Evolutionary conservation across 2,797 vertebrate species (phyloP).

Genomic region (Phataginus tricuspis): DNA sequence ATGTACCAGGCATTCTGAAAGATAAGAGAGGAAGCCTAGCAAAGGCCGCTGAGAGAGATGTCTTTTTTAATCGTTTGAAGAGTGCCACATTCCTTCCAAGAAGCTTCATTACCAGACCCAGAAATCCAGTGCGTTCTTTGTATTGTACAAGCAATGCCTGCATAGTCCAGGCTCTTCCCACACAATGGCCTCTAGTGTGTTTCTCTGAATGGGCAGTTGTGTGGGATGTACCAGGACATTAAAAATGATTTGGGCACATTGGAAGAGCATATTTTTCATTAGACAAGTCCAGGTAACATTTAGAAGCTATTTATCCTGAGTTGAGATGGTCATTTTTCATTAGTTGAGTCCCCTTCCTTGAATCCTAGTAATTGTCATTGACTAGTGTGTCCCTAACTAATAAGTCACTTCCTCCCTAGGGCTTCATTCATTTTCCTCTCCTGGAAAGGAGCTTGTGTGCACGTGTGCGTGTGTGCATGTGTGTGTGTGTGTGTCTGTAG

Average conservation of each 20-base stretch:
- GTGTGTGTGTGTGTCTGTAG: not conserved
- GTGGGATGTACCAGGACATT: not conserved
- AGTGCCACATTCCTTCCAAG: not conserved
- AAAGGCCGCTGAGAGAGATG: not conserved
- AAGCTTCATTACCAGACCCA: not conserved
- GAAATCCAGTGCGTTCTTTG: not conserved
- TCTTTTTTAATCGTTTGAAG: slow-evolving; percentile 11
- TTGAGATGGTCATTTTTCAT: not conserved
- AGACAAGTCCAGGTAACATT: not conserved
- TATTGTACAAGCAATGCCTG: not conserved
- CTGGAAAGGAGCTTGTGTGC: not conserved
- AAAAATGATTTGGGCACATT: not conserved
- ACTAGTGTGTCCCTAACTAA: not conserved
- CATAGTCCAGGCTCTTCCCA: not conserved
- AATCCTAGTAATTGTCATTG: not conserved
- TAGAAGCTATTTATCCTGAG: not conserved
- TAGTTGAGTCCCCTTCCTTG: not conserved
- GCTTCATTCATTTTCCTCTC: not conserved
- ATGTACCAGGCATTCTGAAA: not conserved
- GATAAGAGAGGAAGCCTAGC: slow-evolving; percentile 29
- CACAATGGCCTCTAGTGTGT: not conserved
- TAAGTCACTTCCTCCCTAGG: not conserved
- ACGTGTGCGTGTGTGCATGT: not conserved
- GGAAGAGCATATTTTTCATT: not conserved
- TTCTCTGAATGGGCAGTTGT: not conserved